Evolutionary conservation across 1,140 invertebrate genomes (phyloP).

Genomic region (Phocides pigmalion): DNA sequence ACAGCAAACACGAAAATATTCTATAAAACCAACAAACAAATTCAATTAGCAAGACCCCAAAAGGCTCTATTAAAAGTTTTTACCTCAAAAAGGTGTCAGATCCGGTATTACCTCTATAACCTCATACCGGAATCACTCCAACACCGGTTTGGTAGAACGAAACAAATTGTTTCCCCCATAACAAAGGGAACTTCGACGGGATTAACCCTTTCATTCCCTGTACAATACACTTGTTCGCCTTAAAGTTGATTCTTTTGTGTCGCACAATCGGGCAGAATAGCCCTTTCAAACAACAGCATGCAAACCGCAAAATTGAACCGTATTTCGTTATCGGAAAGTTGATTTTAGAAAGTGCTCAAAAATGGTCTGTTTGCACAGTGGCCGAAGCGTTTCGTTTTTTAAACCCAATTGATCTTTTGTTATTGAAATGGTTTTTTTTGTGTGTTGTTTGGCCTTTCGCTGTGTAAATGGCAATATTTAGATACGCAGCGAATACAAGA

Average conservation of each 20-base stretch:
- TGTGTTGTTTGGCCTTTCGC: constrained; percentile 17
- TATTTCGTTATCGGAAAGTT: background rate
- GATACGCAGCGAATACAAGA: background rate
- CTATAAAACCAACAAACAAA: background rate
- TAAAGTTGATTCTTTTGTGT: constrained; percentile 26
- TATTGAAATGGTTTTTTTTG: constrained; percentile 26
- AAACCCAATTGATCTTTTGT: constrained; percentile 28
- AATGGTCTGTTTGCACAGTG: constrained; percentile 15
- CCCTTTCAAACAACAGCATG: constrained; percentile 11
- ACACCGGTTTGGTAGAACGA: constrained; percentile 8
- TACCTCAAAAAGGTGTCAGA: constrained; percentile 4
- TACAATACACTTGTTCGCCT: constrained; percentile 17
- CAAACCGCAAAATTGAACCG: background rate
- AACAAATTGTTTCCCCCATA: constrained; percentile 20
- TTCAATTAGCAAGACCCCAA: constrained; percentile 1
- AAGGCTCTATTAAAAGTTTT: background rate
- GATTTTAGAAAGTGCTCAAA: background rate
- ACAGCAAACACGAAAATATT: no score
- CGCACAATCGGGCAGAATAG: constrained; percentile 17
- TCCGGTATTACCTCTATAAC: constrained; percentile 4
- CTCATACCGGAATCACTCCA: constrained; percentile 1
- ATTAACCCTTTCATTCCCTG: constrained; percentile 16
- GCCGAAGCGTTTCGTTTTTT: constrained; percentile 21
- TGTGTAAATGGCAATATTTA: constrained; percentile 14
- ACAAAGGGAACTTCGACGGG: constrained; percentile 15